Percentiles rank a stretch among this genome's conserved stretches.
phyloP scores from a whole-genome alignment of 2,797 vertebrate genomes.

The Thaleichthys pacificus region DNA sequence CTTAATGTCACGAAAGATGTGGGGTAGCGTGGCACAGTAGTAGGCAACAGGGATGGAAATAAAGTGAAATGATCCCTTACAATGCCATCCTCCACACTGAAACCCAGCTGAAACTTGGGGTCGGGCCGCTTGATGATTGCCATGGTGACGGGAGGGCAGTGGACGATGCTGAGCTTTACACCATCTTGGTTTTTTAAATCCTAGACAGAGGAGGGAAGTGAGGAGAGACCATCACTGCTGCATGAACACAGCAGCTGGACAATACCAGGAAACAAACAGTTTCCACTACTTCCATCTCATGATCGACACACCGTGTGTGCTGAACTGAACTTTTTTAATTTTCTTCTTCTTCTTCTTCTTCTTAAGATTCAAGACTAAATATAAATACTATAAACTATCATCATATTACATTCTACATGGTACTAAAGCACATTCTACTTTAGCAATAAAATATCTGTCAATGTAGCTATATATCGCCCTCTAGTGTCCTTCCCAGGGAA shows the following conservation, averaged over 20 bases:
- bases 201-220: slow-evolving; percentile 58
- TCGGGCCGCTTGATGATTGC: slow-evolving; percentile 90
- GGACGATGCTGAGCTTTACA: slow-evolving; percentile 90
- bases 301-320: too few species aligned
- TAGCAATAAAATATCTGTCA: background rate
- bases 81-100: slow-evolving; percentile 95
- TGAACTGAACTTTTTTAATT: background rate
- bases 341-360: background rate
- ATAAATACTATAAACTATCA: background rate
- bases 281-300: background rate
- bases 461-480: slow-evolving; percentile 37
- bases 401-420: background rate
- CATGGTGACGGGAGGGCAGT: slow-evolving; percentile 93
- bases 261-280: background rate
- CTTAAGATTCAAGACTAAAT: too few species aligned
- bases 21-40: background rate
- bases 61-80: slow-evolving; percentile 72
- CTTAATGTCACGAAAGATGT: background rate
- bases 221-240: background rate
- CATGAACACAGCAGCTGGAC: background rate
- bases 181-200: slow-evolving; percentile 85
- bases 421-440: background rate
- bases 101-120: slow-evolving; percentile 89
- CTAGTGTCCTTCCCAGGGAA: slow-evolving; percentile 41
- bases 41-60: background rate